Evolutionary conservation across 2,113 vertebrate genomes (phyloP).

Genomic region (Sphyrna mokarran): DNA sequence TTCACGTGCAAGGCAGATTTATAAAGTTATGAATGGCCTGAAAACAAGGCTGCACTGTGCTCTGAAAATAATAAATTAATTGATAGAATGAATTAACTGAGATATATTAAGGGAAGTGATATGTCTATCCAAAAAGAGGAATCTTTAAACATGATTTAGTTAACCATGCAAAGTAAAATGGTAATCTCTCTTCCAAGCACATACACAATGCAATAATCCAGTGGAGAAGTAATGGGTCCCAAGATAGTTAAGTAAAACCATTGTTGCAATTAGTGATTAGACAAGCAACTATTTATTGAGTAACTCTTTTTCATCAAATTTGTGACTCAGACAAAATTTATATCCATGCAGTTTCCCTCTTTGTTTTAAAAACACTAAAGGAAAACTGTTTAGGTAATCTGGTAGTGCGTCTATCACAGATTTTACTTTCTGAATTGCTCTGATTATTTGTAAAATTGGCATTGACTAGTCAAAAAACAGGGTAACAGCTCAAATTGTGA

Average conservation of each 20-base stretch:
- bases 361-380: not conserved
- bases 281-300: not conserved
- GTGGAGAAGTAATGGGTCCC: not conserved
- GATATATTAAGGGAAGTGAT: constrained; percentile 79
- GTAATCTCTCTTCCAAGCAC: not conserved
- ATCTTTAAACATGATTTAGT: constrained; percentile 23
- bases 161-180: constrained; percentile 19
- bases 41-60: constrained; percentile 77
- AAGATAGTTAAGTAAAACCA: not conserved
- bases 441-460: not conserved
- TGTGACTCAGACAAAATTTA: not conserved
- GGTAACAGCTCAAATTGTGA: not conserved
- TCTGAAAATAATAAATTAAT: constrained; percentile 93
- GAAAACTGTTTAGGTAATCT: not conserved
- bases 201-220: not conserved
- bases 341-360: not conserved
- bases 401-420: not conserved
- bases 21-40: constrained; percentile 98
- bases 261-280: constrained; percentile 4
- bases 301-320: not conserved
- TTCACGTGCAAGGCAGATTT: constrained; percentile 87
- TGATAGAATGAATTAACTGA: constrained; percentile 95
- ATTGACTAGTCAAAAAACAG: not conserved
- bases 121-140: not conserved
- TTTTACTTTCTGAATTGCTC: not conserved